phyloP scores from a whole-genome alignment of 2,797 vertebrate genomes.

The Coregonus sp. region DNA sequence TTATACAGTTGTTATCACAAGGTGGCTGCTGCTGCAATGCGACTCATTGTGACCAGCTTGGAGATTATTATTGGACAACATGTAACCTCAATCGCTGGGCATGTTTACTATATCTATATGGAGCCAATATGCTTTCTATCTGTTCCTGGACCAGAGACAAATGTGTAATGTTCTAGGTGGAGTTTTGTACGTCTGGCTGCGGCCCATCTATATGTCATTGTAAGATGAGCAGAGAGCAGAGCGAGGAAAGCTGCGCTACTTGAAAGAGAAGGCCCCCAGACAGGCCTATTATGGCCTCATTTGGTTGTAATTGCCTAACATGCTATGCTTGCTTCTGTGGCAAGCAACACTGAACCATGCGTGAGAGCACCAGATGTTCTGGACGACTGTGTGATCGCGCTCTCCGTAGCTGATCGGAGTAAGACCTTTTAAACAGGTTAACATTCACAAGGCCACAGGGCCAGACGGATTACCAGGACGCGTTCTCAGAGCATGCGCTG shows the following conservation, averaged over 20 bases:
- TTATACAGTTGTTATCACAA: neutral
- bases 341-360: too few species aligned
- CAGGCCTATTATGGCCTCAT: constrained; percentile 60
- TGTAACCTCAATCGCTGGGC: neutral
- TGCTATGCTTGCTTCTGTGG: too few species aligned
- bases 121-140: neutral
- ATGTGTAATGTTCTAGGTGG: neutral
- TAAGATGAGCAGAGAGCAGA: constrained; percentile 12
- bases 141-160: neutral
- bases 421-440: too few species aligned
- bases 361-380: too few species aligned
- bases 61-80: neutral
- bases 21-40: neutral
- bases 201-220: constrained; percentile 35
- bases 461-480: too few species aligned
- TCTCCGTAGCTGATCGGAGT: too few species aligned
- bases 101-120: neutral
- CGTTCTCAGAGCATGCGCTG: too few species aligned
- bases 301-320: constrained; percentile 74
- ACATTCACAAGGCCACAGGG: too few species aligned
- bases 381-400: too few species aligned
- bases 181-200: constrained; percentile 27
- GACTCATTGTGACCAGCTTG: neutral
- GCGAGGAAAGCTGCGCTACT: neutral
- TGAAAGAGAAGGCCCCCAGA: constrained; percentile 38